Base-by-base conservation (phyloP, 2,113 vertebrate species). In the Microcebus ravelobensis region DNA sequence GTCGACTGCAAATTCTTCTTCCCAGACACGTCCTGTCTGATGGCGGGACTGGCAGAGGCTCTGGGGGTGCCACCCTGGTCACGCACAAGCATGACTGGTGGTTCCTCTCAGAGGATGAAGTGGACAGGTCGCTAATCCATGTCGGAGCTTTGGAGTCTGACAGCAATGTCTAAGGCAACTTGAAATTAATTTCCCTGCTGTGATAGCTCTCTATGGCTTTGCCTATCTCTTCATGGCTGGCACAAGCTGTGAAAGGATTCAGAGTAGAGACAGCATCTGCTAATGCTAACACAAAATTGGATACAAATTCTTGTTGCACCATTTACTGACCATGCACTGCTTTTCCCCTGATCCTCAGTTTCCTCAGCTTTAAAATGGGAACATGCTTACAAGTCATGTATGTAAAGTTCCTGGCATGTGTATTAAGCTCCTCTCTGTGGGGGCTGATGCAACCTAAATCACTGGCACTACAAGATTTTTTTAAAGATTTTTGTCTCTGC, bases 1-100 rank as follows among this genome's bases (percentile, higher is more conserved):
- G 25, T 36, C 1, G 11, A 55, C 91, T 96, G 86, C 92, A 96
- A 94, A 97, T 94, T 85, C 90, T 81, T 91, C 94, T 96, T 95
- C 39, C 80, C 94, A 93, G 95, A 92, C 91, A 95, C 9, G 42
- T 96, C 27, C 57, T 85, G 85, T 94, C 85, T 96, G 89, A 85
- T 59, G 83, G 83, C 4, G 0, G 83, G 65, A 68, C 94, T 93
- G 59, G 89, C 87, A 93, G 80, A 96, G 80, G 59, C 65, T 96
- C 52, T 39, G 52, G 59, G 57, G 45, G 39, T 79, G 50, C 52
- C 57, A 94, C 91, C 92, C 55, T 21, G 42, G 59, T 81, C 86
- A 90, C 0, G 0, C 80, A 29, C 1, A 0, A 92, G 29, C 27
- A 71, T 63, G 65, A 68, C 73, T 36, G 25, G 25, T 63, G 20